Conservation (phyloP, 2,113 vertebrate species). For the Cariama cristata region DNA sequence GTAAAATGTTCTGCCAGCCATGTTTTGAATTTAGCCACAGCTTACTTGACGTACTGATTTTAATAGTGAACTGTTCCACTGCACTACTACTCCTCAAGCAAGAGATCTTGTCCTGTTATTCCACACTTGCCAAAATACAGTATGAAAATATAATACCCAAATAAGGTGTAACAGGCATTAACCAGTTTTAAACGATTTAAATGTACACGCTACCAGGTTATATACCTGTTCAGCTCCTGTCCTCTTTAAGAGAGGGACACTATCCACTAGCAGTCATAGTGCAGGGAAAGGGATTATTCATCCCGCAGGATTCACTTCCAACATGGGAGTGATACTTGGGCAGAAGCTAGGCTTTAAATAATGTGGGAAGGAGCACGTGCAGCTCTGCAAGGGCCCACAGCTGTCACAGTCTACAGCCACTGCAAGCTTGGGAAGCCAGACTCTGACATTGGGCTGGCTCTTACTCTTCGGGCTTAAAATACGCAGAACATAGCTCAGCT, state of each 20-base stretch:
- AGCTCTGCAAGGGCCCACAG: neutral
- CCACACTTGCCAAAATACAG: neutral
- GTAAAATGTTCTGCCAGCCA: neutral
- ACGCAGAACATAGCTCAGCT: rapidly evolving
- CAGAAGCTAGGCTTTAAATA: neutral
- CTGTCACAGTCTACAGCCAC: neutral
- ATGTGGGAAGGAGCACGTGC: neutral
- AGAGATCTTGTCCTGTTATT: neutral
- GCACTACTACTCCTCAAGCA: neutral
- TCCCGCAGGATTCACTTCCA: neutral
- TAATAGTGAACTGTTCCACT: neutral
- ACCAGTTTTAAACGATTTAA: neutral
- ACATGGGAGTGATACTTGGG: no score
- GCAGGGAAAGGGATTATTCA: neutral
- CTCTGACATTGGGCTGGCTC: neutral
- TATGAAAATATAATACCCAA: neutral
- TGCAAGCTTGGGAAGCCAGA: neutral
- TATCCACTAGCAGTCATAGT: neutral
- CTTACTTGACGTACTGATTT: neutral
- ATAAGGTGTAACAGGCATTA: neutral
- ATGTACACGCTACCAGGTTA: neutral
- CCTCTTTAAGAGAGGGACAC: neutral
- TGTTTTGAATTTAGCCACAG: neutral
- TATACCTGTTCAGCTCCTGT: neutral
- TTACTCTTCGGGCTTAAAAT: neutral